Evolutionary conservation across 2,113 vertebrate species (phyloP).

Genomic region (Cairina moschata): DNA sequence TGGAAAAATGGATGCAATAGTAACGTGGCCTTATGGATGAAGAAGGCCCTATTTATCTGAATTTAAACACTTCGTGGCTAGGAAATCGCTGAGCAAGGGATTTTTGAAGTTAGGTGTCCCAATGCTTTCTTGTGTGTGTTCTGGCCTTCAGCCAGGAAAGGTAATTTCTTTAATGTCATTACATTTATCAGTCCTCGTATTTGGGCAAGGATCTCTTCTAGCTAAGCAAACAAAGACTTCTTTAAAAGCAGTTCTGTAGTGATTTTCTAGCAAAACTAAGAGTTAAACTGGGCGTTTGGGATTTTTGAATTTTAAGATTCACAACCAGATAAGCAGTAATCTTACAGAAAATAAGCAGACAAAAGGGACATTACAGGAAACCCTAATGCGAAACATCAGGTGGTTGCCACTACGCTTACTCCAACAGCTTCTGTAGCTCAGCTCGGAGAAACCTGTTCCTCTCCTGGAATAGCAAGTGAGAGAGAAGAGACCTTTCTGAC

Average conservation of each 20-base stretch:
- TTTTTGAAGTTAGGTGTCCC: constrained; percentile 8
- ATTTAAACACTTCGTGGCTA: background rate
- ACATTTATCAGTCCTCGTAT: constrained; percentile 24
- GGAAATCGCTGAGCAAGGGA: constrained; percentile 43
- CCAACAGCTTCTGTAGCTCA: background rate
- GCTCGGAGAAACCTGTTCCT: background rate
- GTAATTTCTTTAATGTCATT: constrained; percentile 53
- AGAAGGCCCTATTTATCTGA: constrained; percentile 24
- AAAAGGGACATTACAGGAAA: background rate
- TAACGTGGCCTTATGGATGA: background rate
- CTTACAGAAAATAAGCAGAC: background rate
- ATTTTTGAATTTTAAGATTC: background rate
- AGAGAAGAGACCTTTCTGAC: background rate
- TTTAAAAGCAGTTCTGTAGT: background rate
- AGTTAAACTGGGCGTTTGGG: background rate
- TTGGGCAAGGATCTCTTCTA: background rate
- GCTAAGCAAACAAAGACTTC: constrained; percentile 20
- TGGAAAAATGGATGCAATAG: constrained; percentile 34
- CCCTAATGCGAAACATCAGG: background rate
- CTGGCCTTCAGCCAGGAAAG: constrained; percentile 32
- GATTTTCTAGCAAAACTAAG: background rate
- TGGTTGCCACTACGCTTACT: background rate
- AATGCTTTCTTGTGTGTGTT: constrained; percentile 1
- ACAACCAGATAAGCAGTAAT: background rate
- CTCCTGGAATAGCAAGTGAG: background rate